phyloP scores from a whole-genome alignment of 2,113 vertebrate species.

The Stictonetta naevosa region DNA sequence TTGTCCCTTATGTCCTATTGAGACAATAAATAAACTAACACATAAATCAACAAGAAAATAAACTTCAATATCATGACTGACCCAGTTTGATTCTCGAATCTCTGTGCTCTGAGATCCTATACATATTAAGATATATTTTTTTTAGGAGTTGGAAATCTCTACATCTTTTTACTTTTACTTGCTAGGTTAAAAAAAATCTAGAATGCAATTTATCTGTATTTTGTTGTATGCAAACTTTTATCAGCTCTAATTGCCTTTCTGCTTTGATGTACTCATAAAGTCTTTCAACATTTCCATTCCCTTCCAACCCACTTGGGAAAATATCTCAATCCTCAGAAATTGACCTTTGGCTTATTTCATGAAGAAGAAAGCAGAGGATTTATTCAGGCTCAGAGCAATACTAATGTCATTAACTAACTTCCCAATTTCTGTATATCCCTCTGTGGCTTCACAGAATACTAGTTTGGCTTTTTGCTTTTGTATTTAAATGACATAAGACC shows the following conservation, averaged over 20 bases:
- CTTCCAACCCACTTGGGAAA: conserved; percentile 70
- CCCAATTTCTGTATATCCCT: conserved; percentile 64
- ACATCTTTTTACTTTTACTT: conserved; percentile 3
- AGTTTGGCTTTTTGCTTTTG: conserved; percentile 50
- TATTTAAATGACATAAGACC: conserved; percentile 54
- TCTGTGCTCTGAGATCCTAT: neutral
- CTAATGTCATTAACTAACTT: conserved; percentile 65
- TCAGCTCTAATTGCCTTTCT: conserved; percentile 61
- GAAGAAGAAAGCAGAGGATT: conserved; percentile 70
- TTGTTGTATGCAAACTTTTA: conserved; percentile 66
- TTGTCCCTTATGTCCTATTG: neutral
- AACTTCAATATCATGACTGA: neutral
- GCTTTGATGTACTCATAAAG: conserved; percentile 67
- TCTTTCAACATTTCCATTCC: conserved; percentile 57
- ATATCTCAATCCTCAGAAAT: conserved; percentile 58
- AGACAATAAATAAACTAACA: neutral
- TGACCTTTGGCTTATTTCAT: conserved; percentile 69
- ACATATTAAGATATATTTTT: neutral
- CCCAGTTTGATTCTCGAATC: neutral
- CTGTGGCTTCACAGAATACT: conserved; percentile 41
- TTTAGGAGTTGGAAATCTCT: conserved; percentile 17
- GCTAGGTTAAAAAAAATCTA: neutral
- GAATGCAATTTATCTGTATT: conserved; percentile 45
- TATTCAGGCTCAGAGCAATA: conserved; percentile 74
- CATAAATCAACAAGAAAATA: neutral